Percentiles rank a stretch among this genome's conserved stretches.
phyloP scores from a whole-genome alignment of 2,888 invertebrate species.

The Synergus itoensis region DNA sequence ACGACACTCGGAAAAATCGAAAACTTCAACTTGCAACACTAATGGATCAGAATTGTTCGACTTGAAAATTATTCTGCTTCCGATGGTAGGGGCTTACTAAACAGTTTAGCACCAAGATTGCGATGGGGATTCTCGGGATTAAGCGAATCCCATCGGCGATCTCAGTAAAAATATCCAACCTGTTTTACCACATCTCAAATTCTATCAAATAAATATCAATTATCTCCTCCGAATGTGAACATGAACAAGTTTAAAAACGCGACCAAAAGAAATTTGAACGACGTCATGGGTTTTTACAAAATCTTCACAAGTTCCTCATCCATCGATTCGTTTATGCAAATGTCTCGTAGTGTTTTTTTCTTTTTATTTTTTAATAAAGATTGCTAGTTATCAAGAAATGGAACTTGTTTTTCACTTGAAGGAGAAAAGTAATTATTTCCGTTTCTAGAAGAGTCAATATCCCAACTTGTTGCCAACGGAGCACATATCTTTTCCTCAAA shows the following conservation, averaged over 20 bases:
- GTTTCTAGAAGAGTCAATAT: slow-evolving; percentile 4
- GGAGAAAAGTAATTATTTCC: slow-evolving; percentile 37
- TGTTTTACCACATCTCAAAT: background rate
- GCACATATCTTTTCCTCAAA: slow-evolving; percentile 26
- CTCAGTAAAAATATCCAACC: slow-evolving; percentile 25
- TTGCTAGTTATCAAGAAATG: background rate
- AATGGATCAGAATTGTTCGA: background rate
- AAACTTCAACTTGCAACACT: background rate
- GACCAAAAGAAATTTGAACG: background rate
- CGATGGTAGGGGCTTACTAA: slow-evolving; percentile 4
- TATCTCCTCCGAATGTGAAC: background rate
- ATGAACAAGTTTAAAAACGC: background rate
- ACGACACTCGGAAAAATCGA: background rate
- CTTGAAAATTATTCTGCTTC: background rate
- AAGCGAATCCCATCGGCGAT: slow-evolving; percentile 30
- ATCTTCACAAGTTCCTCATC: slow-evolving; percentile 3
- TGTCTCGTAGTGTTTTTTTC: background rate
- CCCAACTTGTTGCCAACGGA: slow-evolving; percentile 28
- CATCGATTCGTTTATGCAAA: slow-evolving; percentile 16
- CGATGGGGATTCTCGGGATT: slow-evolving; percentile 23
- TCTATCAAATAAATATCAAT: background rate
- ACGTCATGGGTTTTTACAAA: slow-evolving; percentile 18
- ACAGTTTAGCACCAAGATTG: slow-evolving; percentile 25
- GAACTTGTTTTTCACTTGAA: slow-evolving; percentile 34
- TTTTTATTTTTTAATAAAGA: background rate